These are phyloP conservation scores for Chelonus formosanus DNA, from an alignment of 2,888 invertebrate species.

Conservation along the genomic window DNA sequence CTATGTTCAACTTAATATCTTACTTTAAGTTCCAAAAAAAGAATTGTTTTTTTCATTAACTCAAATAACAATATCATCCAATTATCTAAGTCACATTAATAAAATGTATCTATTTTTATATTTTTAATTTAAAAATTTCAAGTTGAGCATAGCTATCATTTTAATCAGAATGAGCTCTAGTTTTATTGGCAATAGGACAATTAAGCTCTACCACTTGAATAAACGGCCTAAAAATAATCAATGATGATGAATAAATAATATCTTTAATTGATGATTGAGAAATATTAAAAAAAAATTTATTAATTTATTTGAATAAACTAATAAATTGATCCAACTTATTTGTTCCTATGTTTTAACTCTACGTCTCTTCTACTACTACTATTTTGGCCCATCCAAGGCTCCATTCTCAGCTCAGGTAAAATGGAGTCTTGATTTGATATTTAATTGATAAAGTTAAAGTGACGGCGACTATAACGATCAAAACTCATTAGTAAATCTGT, in stretches of 20 bases:
- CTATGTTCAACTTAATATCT: too few relatives aligned
- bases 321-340: constrained; percentile 46
- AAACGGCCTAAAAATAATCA: not conserved
- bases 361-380: constrained; percentile 62
- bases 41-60: too few relatives aligned
- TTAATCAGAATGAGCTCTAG: constrained; percentile 50
- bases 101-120: not conserved
- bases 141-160: constrained; percentile 35
- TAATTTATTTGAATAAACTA: constrained; percentile 24
- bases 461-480: constrained; percentile 46
- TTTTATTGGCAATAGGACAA: constrained; percentile 52
- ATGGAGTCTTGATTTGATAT: constrained; percentile 70
- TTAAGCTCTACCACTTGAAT: constrained; percentile 56
- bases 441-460: constrained; percentile 53
- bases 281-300: constrained; percentile 23
- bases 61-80: too few relatives aligned
- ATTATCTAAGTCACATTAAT: not conserved
- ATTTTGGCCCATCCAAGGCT: constrained; percentile 80
- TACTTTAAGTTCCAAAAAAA: too few relatives aligned
- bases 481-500: constrained; percentile 52
- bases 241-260: too few relatives aligned
- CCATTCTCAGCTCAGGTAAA: constrained; percentile 85
- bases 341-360: constrained; percentile 61
- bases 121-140: not conserved
- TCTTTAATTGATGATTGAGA: not conserved